These are phyloP conservation scores for Harpagoxenus sublaevis DNA, from an alignment of 2,888 invertebrate species.

Conservation along the genomic window DNA sequence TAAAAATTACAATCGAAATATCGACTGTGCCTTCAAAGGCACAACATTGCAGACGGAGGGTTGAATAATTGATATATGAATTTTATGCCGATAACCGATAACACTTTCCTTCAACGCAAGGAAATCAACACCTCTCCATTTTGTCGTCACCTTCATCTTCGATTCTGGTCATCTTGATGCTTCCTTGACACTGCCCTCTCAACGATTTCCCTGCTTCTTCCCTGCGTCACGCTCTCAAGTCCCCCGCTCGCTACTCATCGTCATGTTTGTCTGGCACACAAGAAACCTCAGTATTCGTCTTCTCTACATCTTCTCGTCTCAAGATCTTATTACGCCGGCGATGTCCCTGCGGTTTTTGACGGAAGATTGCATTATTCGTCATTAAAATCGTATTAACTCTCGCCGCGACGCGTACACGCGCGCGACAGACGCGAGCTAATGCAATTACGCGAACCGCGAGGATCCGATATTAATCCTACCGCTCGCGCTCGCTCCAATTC, in stretches of 20 bases:
- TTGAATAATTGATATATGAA: background rate
- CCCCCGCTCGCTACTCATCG: constrained; percentile 33
- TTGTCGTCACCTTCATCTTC: background rate
- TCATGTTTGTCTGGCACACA: constrained; percentile 26
- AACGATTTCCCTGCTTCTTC: constrained; percentile 50
- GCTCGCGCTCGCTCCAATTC: constrained; percentile 32
- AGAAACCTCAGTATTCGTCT: constrained; percentile 35
- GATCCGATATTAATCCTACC: constrained; percentile 51
- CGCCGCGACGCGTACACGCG: constrained; percentile 24
- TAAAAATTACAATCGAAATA: too few species aligned
- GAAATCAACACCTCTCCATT: background rate
- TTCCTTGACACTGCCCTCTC: constrained; percentile 16
- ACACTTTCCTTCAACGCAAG: background rate
- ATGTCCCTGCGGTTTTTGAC: constrained; percentile 68
- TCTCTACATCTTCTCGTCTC: constrained; percentile 41
- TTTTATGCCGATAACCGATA: too few species aligned
- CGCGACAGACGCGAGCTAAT: constrained; percentile 32
- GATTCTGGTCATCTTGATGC: constrained; percentile 47
- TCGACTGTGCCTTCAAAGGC: too few species aligned
- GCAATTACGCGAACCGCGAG: constrained; percentile 47
- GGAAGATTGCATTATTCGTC: constrained; percentile 68
- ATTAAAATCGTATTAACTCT: constrained; percentile 71
- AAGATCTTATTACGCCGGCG: constrained; percentile 59
- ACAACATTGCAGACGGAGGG: too few species aligned
- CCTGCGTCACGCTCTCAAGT: constrained; percentile 32